Conservation (phyloP, 2,113 vertebrate genomes). For the Gadus chalcogrammus region DNA sequence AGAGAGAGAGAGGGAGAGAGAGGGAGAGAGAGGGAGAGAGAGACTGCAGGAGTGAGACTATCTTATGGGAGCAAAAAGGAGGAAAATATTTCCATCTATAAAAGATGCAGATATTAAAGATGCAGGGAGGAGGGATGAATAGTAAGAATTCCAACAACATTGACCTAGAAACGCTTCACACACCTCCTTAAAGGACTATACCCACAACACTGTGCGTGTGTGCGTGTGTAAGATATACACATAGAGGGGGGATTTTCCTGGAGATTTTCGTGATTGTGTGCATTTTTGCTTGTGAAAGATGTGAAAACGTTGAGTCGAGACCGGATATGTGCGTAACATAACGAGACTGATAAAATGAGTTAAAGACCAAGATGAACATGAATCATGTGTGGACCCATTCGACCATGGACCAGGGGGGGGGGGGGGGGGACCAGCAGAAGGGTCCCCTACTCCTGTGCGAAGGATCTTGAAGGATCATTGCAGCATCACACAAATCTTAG, state of each 20-base stretch:
- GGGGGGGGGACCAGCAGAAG: too few relatives aligned
- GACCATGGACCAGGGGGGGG: too few relatives aligned
- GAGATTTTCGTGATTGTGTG: not conserved
- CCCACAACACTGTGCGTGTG: not conserved
- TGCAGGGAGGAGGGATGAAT: constrained; percentile 33
- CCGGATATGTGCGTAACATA: not conserved
- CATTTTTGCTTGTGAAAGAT: not conserved
- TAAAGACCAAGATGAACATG: too few relatives aligned
- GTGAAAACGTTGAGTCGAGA: not conserved
- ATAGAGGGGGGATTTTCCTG: not conserved
- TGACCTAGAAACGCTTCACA: constrained; percentile 51
- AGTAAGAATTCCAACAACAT: constrained; percentile 21
- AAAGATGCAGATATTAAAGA: constrained; percentile 55
- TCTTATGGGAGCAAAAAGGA: constrained; percentile 3
- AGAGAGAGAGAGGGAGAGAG: not conserved
- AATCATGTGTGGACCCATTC: too few relatives aligned
- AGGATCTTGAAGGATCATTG: too few relatives aligned
- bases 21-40: constrained; percentile 11
- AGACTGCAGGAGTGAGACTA: constrained; percentile 11
- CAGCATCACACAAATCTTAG: too few relatives aligned
- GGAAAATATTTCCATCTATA: constrained; percentile 19
- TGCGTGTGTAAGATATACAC: constrained; percentile 21
- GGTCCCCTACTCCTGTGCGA: too few relatives aligned
- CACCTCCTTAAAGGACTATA: not conserved
- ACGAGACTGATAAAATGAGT: too few relatives aligned